Evolutionary conservation across 2,888 invertebrate species (phyloP).

Genomic region (Molanna angustata): DNA sequence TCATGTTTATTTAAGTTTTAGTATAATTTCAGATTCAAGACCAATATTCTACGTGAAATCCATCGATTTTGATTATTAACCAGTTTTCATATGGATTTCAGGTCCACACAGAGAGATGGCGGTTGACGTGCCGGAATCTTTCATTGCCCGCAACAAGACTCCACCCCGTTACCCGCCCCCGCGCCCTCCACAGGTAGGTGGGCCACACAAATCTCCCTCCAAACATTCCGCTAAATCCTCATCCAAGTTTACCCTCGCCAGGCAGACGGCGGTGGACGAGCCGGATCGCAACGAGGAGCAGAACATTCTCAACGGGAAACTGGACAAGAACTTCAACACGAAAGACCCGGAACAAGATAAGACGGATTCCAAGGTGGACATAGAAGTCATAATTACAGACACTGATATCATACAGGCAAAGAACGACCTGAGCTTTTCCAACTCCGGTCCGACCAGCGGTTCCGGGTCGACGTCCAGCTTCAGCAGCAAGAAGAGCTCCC

Average conservation of each 20-base stretch:
- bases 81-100: too few species aligned
- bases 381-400: slow-evolving; percentile 24
- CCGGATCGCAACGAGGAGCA: slow-evolving; percentile 50
- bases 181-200: slow-evolving; percentile 62
- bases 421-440: slow-evolving; percentile 40
- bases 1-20: too few species aligned
- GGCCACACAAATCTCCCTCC: slow-evolving; percentile 32
- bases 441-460: slow-evolving; percentile 49
- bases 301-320: slow-evolving; percentile 47
- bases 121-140: slow-evolving; percentile 95
- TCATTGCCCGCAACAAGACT: slow-evolving; percentile 87
- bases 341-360: slow-evolving; percentile 38
- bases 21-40: too few species aligned
- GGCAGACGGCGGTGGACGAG: slow-evolving; percentile 42
- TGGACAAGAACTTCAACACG: slow-evolving; percentile 47
- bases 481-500: slow-evolving; percentile 48
- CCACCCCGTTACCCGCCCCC: slow-evolving; percentile 88
- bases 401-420: slow-evolving; percentile 17
- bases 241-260: slow-evolving; percentile 28
- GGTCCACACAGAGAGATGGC: slow-evolving; percentile 98
- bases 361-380: slow-evolving; percentile 43
- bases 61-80: too few species aligned
- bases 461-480: slow-evolving; percentile 48
- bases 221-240: slow-evolving; percentile 11
- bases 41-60: too few species aligned